These are phyloP conservation scores for Hippopotamus amphibius DNA, from an alignment of 2,113 vertebrate species.

Conservation along the genomic window DNA sequence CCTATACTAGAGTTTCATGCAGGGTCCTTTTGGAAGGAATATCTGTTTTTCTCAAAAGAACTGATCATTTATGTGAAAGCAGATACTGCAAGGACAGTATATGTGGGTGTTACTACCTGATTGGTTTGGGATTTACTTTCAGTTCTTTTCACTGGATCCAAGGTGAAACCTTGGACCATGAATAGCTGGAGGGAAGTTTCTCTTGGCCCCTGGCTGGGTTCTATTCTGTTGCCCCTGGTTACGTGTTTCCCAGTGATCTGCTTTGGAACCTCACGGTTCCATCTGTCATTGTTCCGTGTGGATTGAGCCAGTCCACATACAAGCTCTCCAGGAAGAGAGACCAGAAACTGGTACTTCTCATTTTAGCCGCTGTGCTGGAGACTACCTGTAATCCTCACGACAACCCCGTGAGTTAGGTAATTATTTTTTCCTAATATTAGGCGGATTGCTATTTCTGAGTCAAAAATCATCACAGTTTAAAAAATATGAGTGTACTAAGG, in stretches of 20 bases:
- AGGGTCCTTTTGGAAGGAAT: not conserved
- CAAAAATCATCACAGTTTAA: constrained; percentile 35
- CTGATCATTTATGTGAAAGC: not conserved
- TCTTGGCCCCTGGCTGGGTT: not conserved
- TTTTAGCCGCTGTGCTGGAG: not conserved
- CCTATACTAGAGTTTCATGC: not conserved
- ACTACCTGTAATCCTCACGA: not conserved
- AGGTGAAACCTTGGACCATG: not conserved
- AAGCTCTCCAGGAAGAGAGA: not conserved
- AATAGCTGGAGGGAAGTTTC: not conserved
- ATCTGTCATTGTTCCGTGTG: not conserved
- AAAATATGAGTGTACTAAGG: not conserved
- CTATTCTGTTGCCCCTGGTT: not conserved
- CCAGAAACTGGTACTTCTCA: not conserved
- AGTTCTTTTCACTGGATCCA: not conserved
- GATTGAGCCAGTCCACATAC: not conserved
- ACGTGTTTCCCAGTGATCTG: not conserved
- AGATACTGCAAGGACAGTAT: not conserved
- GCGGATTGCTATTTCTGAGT: constrained; percentile 43
- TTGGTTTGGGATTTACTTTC: not conserved
- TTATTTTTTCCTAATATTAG: constrained; percentile 26
- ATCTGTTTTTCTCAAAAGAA: not conserved
- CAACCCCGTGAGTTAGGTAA: not conserved
- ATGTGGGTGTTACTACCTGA: too few species aligned
- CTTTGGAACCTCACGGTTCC: not conserved